phyloP scores from a whole-genome alignment of 2,797 vertebrate genomes.

The Cyclura pinguis region DNA sequence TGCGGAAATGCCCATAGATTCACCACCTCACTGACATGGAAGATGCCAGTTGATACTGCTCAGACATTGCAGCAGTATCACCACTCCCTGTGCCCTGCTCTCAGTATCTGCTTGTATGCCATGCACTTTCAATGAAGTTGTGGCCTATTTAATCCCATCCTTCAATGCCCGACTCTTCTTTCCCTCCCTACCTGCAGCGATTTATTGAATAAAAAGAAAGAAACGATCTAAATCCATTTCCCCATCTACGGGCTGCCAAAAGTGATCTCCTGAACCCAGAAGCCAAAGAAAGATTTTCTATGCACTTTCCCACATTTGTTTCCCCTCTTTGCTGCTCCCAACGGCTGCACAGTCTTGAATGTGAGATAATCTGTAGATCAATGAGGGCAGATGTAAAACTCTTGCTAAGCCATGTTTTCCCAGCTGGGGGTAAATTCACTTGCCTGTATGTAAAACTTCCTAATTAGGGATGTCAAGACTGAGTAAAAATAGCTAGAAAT shows the following conservation, averaged over 20 bases:
- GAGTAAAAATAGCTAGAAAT: conserved; percentile 77
- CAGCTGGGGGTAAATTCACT: conserved; percentile 94
- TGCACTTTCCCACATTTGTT: conserved; percentile 88
- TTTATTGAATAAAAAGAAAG: conserved; percentile 43
- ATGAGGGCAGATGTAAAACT: conserved; percentile 95
- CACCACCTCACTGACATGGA: too few species aligned
- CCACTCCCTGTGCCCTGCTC: neutral
- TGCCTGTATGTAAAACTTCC: conserved; percentile 87
- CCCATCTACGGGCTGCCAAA: conserved; percentile 70
- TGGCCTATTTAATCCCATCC: neutral
- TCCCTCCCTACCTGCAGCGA: neutral
- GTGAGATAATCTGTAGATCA: conserved; percentile 96
- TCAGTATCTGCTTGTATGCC: neutral
- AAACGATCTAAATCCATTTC: conserved; percentile 65
- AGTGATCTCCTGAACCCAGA: conserved; percentile 77
- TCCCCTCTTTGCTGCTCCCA: conserved; percentile 82
- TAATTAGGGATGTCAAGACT: conserved; percentile 85
- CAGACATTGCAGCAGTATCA: neutral
- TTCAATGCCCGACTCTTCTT: neutral
- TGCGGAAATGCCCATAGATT: too few species aligned
- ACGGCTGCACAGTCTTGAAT: conserved; percentile 86
- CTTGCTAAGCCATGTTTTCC: conserved; percentile 92
- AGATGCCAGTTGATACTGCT: too few species aligned
- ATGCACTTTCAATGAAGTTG: neutral
- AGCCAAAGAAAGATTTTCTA: conserved; percentile 80